Percentiles rank a stretch among this genome's conserved stretches.
Evolutionary conservation across 92 coral and sea anemone species (phyloP).

Genomic region (Paramuricea clavata): DNA sequence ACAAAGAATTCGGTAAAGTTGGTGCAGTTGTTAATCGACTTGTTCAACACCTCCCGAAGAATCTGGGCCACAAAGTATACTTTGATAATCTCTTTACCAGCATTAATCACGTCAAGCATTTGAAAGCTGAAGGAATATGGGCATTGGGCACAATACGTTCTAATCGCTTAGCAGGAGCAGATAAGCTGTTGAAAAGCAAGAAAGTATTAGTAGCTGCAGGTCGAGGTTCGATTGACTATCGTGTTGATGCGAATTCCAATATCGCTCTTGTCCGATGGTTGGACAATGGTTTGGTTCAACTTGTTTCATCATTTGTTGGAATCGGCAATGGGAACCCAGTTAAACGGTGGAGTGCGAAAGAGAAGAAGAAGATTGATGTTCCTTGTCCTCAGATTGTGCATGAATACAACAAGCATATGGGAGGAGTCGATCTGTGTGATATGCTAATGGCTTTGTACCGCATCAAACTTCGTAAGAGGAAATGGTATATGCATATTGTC

Average conservation of each 20-base stretch:
- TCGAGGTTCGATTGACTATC: slow-evolving; percentile 4
- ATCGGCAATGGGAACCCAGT: not conserved
- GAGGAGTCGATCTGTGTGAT: slow-evolving; percentile 42
- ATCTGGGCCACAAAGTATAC: slow-evolving; percentile 19
- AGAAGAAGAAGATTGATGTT: slow-evolving; percentile 21
- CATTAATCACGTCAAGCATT: not conserved
- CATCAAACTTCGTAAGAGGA: not conserved
- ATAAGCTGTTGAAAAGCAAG: slow-evolving; percentile 5
- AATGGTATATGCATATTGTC: not conserved
- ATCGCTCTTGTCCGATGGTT: not conserved
- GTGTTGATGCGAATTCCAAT: slow-evolving; percentile 10
- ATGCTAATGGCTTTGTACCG: not conserved
- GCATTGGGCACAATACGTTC: slow-evolving; percentile 44
- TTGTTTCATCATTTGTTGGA: slow-evolving; percentile 21
- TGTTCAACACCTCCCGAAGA: not conserved
- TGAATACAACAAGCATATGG: slow-evolving; percentile 55
- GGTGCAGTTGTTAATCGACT: slow-evolving; percentile 7
- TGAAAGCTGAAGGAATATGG: slow-evolving; percentile 42
- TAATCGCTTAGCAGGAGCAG: slow-evolving; percentile 21
- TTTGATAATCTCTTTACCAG: slow-evolving; percentile 35
- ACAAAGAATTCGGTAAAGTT: slow-evolving; percentile 15
- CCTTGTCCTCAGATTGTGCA: slow-evolving; percentile 50
- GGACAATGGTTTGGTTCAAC: slow-evolving; percentile 24
- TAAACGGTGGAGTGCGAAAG: slow-evolving; percentile 15
- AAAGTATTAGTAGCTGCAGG: not conserved